A percentile compares a stretch with the other conserved stretches of the same genome.
These are phyloP conservation scores for Gymnoscelis rufifasciata DNA, from an alignment of 2,888 invertebrate species.

Conservation along the genomic window DNA sequence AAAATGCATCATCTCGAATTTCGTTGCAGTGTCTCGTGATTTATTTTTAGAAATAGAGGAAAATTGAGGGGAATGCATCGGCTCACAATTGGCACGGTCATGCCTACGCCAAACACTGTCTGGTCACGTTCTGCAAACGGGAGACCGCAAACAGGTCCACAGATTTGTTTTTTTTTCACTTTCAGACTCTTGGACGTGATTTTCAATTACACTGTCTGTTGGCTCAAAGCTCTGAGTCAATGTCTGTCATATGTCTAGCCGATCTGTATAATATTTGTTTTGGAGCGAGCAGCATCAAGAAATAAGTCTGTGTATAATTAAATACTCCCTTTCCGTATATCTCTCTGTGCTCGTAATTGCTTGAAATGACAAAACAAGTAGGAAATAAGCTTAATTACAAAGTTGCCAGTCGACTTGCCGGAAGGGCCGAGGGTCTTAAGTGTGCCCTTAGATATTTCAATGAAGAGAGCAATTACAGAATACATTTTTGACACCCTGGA, in stretches of 20 bases:
- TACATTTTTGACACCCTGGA: conserved; percentile 54
- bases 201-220: conserved; percentile 50
- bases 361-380: conserved; percentile 60
- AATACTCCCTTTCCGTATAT: conserved; percentile 9
- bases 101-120: conserved; percentile 56
- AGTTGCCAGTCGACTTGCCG: conserved; percentile 61
- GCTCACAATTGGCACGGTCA: conserved; percentile 54
- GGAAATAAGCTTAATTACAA: conserved; percentile 75
- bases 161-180: conserved; percentile 51
- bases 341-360: conserved; percentile 46
- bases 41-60: conserved; percentile 12
- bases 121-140: conserved; percentile 75
- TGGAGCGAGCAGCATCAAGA: conserved; percentile 25
- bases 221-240: conserved; percentile 45
- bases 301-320: conserved; percentile 22
- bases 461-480: conserved; percentile 65
- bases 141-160: conserved; percentile 67
- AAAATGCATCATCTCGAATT: conserved; percentile 8
- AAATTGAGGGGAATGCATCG: conserved; percentile 38
- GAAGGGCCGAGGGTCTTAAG: conserved; percentile 55
- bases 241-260: conserved; percentile 54
- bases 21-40: too few species aligned
- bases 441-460: conserved; percentile 67
- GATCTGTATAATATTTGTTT: conserved; percentile 40
- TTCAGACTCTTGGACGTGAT: conserved; percentile 51